Evolutionary conservation across 2,888 invertebrate species (phyloP).

Genomic region (Neocrepidodera transversa): DNA sequence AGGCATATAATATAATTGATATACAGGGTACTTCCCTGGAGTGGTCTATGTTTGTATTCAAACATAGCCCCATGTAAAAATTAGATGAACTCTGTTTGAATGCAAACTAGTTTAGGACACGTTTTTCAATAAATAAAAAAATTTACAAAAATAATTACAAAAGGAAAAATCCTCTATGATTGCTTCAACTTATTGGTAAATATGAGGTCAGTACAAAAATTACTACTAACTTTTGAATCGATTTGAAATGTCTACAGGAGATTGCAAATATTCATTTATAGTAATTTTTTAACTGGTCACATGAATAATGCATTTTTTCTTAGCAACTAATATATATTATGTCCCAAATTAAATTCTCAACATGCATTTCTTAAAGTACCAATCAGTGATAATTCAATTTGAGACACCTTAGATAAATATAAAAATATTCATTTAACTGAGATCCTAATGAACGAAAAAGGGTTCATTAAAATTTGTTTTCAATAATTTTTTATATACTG

Average conservation of each 20-base stretch:
- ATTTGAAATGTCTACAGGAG: no score
- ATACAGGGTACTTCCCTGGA: conserved; percentile 35
- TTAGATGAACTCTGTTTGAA: conserved; percentile 13
- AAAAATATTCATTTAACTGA: conserved; percentile 41
- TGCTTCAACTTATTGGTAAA: conserved; percentile 18
- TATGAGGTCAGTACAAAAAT: neutral
- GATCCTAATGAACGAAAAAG: conserved; percentile 27
- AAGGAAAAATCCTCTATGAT: conserved; percentile 11
- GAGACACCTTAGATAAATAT: conserved; percentile 44
- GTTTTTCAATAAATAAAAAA: conserved; percentile 36
- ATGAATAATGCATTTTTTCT: neutral
- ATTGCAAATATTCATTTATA: no score
- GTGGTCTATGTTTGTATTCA: conserved; percentile 16
- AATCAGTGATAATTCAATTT: no score
- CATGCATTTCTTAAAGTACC: no score
- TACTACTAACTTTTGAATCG: no score
- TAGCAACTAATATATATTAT: conserved; percentile 43
- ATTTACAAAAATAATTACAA: conserved; percentile 33
- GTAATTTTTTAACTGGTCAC: neutral
- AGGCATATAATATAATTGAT: conserved; percentile 51
- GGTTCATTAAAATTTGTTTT: conserved; percentile 30
- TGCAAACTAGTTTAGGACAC: conserved; percentile 27
- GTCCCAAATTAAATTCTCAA: no score
- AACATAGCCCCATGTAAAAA: conserved; percentile 9
- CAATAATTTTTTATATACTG: no score